A percentile compares a stretch with the other conserved stretches of the same genome.
Conservation (phyloP, 2,113 vertebrate genomes). For the Salvelinus namaycush region DNA sequence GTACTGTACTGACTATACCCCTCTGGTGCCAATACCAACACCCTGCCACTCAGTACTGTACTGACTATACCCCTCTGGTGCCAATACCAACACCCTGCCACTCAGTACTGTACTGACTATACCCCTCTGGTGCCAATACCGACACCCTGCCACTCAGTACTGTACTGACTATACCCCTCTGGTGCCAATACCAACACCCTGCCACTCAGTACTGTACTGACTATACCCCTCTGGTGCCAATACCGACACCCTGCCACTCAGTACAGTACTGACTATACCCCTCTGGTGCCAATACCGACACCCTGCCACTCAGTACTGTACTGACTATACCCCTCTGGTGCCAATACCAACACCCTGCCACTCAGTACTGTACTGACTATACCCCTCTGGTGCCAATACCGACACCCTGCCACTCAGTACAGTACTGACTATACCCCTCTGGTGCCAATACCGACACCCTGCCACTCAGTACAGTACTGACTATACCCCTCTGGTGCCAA, state of each 20-base stretch:
- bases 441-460: conserved; percentile 27
- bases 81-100: conserved; percentile 19
- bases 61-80: conserved; percentile 18
- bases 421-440: conserved; percentile 5
- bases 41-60: neutral
- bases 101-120: neutral
- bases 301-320: neutral
- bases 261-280: neutral
- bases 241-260: conserved; percentile 9
- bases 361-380: no score
- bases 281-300: conserved; percentile 30
- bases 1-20: conserved; percentile 1
- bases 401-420: neutral
- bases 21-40: conserved; percentile 30
- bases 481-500: conserved; percentile 21
- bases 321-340: conserved; percentile 19
- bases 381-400: conserved; percentile 25
- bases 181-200: conserved; percentile 27
- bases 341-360: conserved; percentile 18
- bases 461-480: neutral
- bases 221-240: conserved; percentile 20
- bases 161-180: conserved; percentile 4
- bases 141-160: conserved; percentile 1
- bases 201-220: neutral
- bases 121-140: conserved; percentile 25